Evolutionary conservation across 2,113 vertebrate genomes (phyloP).

Genomic region (Lagopus muta): DNA sequence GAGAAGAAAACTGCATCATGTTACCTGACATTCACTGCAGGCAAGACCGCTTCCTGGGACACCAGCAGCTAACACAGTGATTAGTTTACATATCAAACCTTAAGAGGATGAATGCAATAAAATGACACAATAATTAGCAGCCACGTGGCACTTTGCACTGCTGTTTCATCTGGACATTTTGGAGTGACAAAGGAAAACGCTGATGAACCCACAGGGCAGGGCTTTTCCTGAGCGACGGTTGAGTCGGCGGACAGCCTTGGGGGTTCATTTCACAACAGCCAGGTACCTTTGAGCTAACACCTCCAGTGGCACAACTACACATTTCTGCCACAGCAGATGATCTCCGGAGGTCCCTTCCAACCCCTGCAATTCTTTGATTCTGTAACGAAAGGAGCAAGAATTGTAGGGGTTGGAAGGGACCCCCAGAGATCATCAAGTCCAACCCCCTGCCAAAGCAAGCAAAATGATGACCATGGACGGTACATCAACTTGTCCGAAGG

Average conservation of each 20-base stretch:
- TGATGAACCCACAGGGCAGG: not conserved
- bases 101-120: not conserved
- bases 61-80: not conserved
- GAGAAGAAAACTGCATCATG: not conserved
- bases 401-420: too few species aligned
- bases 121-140: conserved; percentile 52
- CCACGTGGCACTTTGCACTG: not conserved
- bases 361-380: too few species aligned
- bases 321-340: accelerated
- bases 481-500: not conserved
- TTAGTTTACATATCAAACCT: conserved; percentile 17
- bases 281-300: not conserved
- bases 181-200: not conserved
- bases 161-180: conserved; percentile 20
- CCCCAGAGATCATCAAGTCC: too few species aligned
- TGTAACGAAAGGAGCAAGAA: too few species aligned
- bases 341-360: too few species aligned
- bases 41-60: not conserved
- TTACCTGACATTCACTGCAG: conserved; percentile 21
- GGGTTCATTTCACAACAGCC: not conserved
- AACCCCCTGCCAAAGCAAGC: not conserved
- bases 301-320: not conserved
- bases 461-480: accelerated
- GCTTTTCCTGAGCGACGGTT: not conserved
- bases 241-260: accelerated